Percentiles rank a stretch among this genome's conserved stretches.
Conservation (phyloP, 37 sponge, comb jelly and placozoan species). For the Chondrosia reniformis region DNA sequence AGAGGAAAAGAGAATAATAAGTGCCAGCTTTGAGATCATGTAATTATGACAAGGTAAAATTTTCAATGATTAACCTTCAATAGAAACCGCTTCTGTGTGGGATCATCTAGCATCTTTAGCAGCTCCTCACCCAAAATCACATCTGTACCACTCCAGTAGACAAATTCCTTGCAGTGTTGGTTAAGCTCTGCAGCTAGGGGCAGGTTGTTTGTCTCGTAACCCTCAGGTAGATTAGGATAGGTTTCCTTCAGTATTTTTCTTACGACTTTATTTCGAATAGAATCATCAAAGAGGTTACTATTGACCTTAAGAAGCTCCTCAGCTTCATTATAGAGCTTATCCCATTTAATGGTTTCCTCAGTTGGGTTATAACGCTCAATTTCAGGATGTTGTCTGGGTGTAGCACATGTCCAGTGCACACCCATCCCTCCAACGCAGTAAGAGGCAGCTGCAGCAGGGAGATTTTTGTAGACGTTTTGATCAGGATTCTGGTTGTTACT, state of each 20-base stretch:
- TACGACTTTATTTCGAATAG: conserved; percentile 36
- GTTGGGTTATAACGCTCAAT: conserved; percentile 27
- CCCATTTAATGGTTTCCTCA: conserved; percentile 25
- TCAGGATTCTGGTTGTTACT: conserved; percentile 31
- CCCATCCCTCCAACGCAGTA: conserved; percentile 60
- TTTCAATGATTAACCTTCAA: not conserved
- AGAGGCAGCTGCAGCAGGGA: conserved; percentile 35
- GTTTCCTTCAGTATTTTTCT: conserved; percentile 5
- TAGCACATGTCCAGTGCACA: conserved; percentile 38
- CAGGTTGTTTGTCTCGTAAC: not conserved
- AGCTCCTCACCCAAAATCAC: conserved; percentile 36
- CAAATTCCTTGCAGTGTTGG: not conserved
- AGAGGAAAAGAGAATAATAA: not conserved
- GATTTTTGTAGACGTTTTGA: conserved; percentile 29
- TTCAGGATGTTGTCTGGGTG: conserved; percentile 20
- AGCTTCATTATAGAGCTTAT: conserved; percentile 25
- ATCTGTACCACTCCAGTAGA: conserved; percentile 41
- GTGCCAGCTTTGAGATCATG: too few species aligned
- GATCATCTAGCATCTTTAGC: conserved; percentile 16
- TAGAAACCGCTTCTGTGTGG: not conserved
- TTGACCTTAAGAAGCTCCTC: conserved; percentile 26
- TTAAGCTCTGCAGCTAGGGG: conserved; percentile 31
- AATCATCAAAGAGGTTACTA: conserved; percentile 35
- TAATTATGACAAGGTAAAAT: not conserved
- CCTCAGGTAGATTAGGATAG: conserved; percentile 9